Base-by-base conservation (phyloP, 2,888 invertebrate genomes). In the Rugalucina vietnamica region DNA sequence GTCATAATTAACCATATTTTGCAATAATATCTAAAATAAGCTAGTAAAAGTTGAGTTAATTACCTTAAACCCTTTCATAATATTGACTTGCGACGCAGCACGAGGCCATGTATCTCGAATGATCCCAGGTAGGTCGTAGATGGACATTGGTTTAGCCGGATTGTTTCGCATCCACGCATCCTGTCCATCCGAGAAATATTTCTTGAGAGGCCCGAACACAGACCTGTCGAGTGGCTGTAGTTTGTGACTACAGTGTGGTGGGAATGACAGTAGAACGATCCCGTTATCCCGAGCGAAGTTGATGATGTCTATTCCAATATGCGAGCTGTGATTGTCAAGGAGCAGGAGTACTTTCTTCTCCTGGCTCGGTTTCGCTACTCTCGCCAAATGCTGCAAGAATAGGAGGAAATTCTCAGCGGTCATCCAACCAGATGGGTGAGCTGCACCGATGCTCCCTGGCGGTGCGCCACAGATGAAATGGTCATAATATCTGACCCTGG, bases 201-300 rank as follows among this genome's bases (percentile, higher is more conserved):
- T 91, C 87, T 95, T 95, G 71, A 95, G 93, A 36, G 94, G 95
- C 12, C 93, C 93, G 88, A 92, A 94, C 8, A 95, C 90, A 39
- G 93, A 91, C 8, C 94, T 92, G 88, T 95, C 94, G 10, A 95
- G 89, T 12, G 95, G 95, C 90, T 95, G 95, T 69, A 95, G 81
- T 84, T 94, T 94, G 76, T 93, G 94, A 21, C 50, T 71, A 60
- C 37, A 57, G 27, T 79, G 72, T 5, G 79, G 72, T 37, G 93
- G 95, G 60, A 95, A 91, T 12, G 94, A 93, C 37, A 95, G 89
- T 71, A 95, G 81, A 57, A 93, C 90, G 36, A 95, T 93, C 12
- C 95, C 94, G 89, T 91, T 90, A 49, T 91, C 91, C 88, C 93
- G 86, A 90, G 93, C 88, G 86, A 88, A 88, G 91, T 92, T 85